Evolutionary conservation across 2,888 invertebrate species (phyloP), one percentile per base, ranked within the genome.

Genomic region (Hylaea fasciaria): DNA sequence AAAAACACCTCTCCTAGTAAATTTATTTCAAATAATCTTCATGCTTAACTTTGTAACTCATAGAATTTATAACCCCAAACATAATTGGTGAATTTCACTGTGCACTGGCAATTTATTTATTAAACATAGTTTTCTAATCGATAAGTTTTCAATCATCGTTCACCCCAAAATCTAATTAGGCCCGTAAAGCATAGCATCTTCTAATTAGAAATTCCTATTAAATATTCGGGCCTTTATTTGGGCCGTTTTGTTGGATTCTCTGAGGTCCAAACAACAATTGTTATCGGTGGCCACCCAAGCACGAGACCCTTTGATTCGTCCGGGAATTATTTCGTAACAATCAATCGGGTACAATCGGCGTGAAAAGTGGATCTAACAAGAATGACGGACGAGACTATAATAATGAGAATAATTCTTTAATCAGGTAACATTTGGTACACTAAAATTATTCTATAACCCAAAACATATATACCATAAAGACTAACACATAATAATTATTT

Each of bases 131-230:
- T 71, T 57, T 49, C 39, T 57, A 56, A 65, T 64, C 63, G 32
- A 65, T 63, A 74, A 70, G 71, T 72, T 77, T 78, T 74, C 74
- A 72, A 76, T 78, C 76, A 73, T 71, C 71, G 76, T 77, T 78
- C 75, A 83, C 81, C 62, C 65, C 52, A 49, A 63, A 86, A 87
- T 86, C 88, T 87, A 89, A 90, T 91, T 89, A 89, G 85, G 62
- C 68, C 64, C 66, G 57, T 58, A 70, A 71, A 65, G 54, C 64
- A 62, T 56, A 52, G 69, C 76, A 74, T 77, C 81, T 73, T 85
- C 86, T 89, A 89, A 90, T 91, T 89, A 87, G 81, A 88, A 89
- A 91, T 91, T 91, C 91, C 91, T 90, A 89, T 91, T 89, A 89
- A 87, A 89, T 89, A 87, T 90, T 89, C 85, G 79, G 80, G 65